phyloP scores from a whole-genome alignment of 2,113 vertebrate genomes.

The Anhinga rufa region DNA sequence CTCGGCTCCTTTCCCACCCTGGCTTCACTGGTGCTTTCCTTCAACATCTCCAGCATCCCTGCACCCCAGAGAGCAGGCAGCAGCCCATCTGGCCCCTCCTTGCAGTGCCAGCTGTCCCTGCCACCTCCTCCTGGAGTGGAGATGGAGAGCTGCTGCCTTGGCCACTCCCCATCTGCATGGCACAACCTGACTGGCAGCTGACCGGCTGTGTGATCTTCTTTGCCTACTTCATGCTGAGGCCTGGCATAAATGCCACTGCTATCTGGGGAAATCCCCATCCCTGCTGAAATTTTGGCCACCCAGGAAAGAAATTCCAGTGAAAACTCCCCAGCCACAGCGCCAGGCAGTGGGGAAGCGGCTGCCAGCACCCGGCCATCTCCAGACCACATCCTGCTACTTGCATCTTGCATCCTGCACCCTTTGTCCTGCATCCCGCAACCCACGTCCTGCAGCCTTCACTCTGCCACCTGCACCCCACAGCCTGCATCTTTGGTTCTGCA shows the following conservation, averaged over 20 bases:
- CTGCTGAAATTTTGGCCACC: not conserved
- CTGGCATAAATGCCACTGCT: not conserved
- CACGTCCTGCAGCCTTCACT: not conserved
- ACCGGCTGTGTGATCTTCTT: not conserved
- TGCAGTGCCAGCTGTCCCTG: not conserved
- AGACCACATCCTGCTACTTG: rapidly evolving
- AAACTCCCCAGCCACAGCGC: not conserved
- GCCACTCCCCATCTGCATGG: rapidly evolving
- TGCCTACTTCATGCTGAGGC: not conserved
- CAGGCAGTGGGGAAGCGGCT: not conserved
- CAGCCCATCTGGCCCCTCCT: not conserved
- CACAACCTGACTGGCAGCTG: not conserved
- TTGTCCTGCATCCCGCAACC: not conserved
- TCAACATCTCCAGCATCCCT: rapidly evolving
- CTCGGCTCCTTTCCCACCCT: not conserved
- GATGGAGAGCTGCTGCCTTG: not conserved
- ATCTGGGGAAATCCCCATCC: not conserved
- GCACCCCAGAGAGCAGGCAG: rapidly evolving
- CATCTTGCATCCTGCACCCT: not conserved
- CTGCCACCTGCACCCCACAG: not conserved
- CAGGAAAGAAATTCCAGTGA: not conserved
- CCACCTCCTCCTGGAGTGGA: not conserved
- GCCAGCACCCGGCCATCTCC: not conserved
- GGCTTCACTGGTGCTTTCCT: not conserved
- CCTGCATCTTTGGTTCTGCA: not conserved